These are phyloP conservation scores for Spongilla lacustris DNA, from an alignment of 37 sponge, comb jelly and placozoan genomes.

Conservation along the genomic window DNA sequence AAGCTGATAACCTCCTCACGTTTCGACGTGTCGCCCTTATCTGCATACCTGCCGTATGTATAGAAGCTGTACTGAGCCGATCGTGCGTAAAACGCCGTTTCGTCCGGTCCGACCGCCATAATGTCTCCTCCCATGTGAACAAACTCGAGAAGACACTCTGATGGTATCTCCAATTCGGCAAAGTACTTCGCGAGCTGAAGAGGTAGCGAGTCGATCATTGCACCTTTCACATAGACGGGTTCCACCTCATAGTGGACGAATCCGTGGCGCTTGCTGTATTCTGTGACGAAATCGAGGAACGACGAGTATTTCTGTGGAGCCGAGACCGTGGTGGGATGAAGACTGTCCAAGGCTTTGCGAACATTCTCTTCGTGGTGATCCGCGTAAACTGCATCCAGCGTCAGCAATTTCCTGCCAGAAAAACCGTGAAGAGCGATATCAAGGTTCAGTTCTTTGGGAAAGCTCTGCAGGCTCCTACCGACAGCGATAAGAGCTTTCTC, in stretches of 20 bases:
- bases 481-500: slow-evolving; percentile 13
- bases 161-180: slow-evolving; percentile 3
- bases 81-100: slow-evolving; percentile 4
- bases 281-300: neutral
- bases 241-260: slow-evolving; percentile 29
- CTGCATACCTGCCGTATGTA: slow-evolving; percentile 2
- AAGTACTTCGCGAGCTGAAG: slow-evolving; percentile 7
- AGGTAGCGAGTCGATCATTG: slow-evolving; percentile 10
- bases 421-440: slow-evolving; percentile 27
- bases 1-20: slow-evolving; percentile 18
- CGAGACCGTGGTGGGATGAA: neutral
- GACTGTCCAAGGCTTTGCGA: neutral
- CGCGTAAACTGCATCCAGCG: slow-evolving; percentile 39
- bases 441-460: slow-evolving; percentile 33
- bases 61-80: slow-evolving; percentile 26
- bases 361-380: slow-evolving; percentile 32
- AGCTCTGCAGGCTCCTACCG: neutral
- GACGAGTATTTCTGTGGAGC: neutral
- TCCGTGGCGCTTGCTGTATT: slow-evolving; percentile 33
- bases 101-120: neutral
- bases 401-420: slow-evolving; percentile 16
- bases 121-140: slow-evolving; percentile 39
- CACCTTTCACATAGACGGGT: slow-evolving; percentile 36
- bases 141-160: slow-evolving; percentile 21
- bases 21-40: neutral